These are phyloP conservation scores for Nilaparvata lugens DNA, from an alignment of 1,140 invertebrate genomes.

Conservation along the genomic window DNA sequence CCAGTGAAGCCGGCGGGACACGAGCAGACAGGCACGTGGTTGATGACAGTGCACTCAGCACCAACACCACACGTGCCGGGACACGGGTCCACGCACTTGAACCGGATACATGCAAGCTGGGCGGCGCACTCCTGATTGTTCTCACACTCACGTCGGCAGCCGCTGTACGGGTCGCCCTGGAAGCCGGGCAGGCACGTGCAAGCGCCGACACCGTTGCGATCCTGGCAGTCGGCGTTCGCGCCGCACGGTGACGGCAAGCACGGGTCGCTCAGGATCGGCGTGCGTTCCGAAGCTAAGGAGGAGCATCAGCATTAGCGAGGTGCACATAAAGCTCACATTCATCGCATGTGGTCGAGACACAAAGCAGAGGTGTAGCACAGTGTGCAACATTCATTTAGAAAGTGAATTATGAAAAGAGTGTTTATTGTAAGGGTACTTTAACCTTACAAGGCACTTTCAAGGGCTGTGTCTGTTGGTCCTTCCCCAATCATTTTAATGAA, in stretches of 20 bases:
- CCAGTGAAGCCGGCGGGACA: constrained; percentile 44
- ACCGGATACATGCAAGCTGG: constrained; percentile 39
- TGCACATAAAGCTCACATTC: no score
- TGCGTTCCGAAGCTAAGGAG: constrained; percentile 28
- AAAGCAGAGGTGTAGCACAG: no score
- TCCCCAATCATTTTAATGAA: no score
- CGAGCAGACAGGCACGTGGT: constrained; percentile 43
- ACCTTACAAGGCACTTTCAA: no score
- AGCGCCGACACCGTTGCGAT: constrained; percentile 31
- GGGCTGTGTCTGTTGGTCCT: no score
- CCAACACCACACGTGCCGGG: constrained; percentile 43
- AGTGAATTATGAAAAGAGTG: no score
- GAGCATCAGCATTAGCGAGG: no score
- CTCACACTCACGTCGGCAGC: constrained; percentile 36
- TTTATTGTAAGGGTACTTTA: no score
- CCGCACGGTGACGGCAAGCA: constrained; percentile 38
- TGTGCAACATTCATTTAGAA: no score
- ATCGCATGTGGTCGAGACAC: no score
- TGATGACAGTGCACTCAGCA: constrained; percentile 41
- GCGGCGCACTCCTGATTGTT: constrained; percentile 42
- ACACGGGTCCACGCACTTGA: constrained; percentile 46
- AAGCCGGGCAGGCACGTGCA: constrained; percentile 40
- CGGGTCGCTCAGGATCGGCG: constrained; percentile 27
- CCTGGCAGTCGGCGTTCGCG: constrained; percentile 36
- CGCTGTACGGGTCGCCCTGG: constrained; percentile 39